Base-by-base conservation (phyloP, 2,888 invertebrate species). In the Ischnura elegans region DNA sequence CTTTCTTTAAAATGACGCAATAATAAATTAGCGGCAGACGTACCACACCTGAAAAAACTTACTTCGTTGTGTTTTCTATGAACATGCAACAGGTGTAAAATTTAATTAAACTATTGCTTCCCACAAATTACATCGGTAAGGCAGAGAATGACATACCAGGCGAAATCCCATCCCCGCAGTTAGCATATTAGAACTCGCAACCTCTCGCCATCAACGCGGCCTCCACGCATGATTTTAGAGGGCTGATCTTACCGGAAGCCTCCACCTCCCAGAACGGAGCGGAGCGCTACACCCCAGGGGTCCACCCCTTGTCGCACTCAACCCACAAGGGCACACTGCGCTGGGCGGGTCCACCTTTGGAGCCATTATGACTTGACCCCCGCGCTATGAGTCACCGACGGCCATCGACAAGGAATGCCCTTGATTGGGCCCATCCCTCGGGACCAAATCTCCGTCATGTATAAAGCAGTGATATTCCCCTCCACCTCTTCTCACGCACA, bases 361-460 rank as follows among this genome's bases (percentile, higher is more conserved):
- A 61, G 43, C 90, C 42, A 55, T 55, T 43, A 25, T 61, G 90
- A 13, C 43, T 90, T 90, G 90, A 90, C 90, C 90, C 25, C 43
- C 42, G 6, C 42, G 43, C 29, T 55, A 90, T 90, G 90, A 90
- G 90, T 90, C 90, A 90, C 61, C 42, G 61, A 36, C n/a, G n/a
- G 13, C 61, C 61, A 90, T 55, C 87, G 51, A 51, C 87, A 87
- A 87, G 87, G 90, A 61, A 43, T 55, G 55, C 42, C 36, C 55
- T n/a, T 55, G 87, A 55, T 61, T 55, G 55, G 90, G 55, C 61
- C 42, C 61, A 36, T 90, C 90, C 90, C 90, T 43, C 90, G 90
- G 55, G 90, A 90, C 42, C 90, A 42, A 90, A 90, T 90, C 51
- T 51, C 55, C 61, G 25, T 90, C 90, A 90, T 61, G n/a, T n/a